These are phyloP conservation scores for Acanthaster planci DNA, from an alignment of 35 echinoderm and acorn worm species.

Conservation along the genomic window DNA sequence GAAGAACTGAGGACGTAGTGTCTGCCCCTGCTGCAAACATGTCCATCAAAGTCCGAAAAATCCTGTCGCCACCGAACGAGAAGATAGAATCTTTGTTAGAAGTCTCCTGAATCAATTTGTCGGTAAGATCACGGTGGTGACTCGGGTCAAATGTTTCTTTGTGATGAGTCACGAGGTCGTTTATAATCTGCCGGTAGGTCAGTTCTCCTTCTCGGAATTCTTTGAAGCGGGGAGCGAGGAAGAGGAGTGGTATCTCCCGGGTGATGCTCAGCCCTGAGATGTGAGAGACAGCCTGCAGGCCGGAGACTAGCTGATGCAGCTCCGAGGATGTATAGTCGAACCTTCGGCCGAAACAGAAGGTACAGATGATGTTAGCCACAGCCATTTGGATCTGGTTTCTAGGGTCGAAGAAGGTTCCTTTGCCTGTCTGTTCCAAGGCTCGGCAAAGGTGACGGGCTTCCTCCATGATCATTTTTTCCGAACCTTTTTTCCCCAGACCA, in stretches of 20 bases:
- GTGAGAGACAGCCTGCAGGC: slow-evolving; percentile 6
- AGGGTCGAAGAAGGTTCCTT: slow-evolving; percentile 39
- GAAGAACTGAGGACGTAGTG: slow-evolving; percentile 50
- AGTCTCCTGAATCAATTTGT: slow-evolving; percentile 29
- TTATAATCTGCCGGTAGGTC: slow-evolving; percentile 2
- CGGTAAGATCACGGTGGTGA: slow-evolving; percentile 44
- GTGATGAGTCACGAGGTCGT: slow-evolving; percentile 33
- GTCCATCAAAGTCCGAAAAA: slow-evolving; percentile 30
- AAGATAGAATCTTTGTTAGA: not conserved
- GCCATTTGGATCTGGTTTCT: slow-evolving; percentile 16
- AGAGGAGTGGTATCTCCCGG: not conserved
- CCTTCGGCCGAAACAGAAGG: slow-evolving; percentile 51
- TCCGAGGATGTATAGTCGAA: slow-evolving; percentile 45
- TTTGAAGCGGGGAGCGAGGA: not conserved
- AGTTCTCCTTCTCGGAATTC: not conserved
- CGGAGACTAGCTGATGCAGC: slow-evolving; percentile 22
- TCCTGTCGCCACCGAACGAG: slow-evolving; percentile 9
- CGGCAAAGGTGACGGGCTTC: slow-evolving; percentile 35
- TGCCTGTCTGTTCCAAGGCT: slow-evolving; percentile 3
- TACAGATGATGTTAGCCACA: slow-evolving; percentile 70
- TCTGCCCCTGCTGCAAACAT: slow-evolving; percentile 62
- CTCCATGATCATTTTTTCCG: slow-evolving; percentile 49
- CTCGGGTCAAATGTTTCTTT: slow-evolving; percentile 29
- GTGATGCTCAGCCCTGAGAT: not conserved
- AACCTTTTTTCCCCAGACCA: slow-evolving; percentile 62